These are phyloP conservation scores for Cyanoliseus patagonus DNA, from an alignment of 2,113 vertebrate species.

Conservation along the genomic window DNA sequence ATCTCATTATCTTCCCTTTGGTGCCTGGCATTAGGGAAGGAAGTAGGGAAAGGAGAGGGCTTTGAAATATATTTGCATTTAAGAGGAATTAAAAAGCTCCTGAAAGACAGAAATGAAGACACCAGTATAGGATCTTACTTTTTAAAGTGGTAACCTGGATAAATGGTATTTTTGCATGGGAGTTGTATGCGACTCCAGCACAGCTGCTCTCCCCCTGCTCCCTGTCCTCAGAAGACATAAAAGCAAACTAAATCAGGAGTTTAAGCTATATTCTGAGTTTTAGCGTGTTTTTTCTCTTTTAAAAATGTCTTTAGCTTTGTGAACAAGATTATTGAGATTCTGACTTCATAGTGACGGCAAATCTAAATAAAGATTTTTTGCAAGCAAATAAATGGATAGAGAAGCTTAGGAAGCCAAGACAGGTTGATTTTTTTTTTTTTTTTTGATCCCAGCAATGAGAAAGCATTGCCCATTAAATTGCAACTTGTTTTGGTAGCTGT, in stretches of 20 bases:
- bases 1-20: not conserved
- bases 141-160: not conserved
- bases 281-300: not conserved
- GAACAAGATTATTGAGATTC: not conserved
- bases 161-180: not conserved
- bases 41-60: not conserved
- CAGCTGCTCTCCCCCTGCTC: not conserved
- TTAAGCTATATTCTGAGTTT: not conserved
- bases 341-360: not conserved
- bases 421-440: not conserved
- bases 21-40: not conserved
- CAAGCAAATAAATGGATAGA: not conserved
- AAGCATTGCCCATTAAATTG: not conserved
- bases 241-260: not conserved
- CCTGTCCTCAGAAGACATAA: not conserved
- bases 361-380: not conserved
- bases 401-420: not conserved
- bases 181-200: not conserved
- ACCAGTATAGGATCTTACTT: not conserved
- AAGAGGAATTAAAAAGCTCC: not conserved
- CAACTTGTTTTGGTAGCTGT: not conserved
- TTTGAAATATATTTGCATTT: not conserved
- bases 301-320: not conserved
- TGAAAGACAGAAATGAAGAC: not conserved
- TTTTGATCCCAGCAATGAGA: not conserved